Evolutionary conservation across 2,888 invertebrate species (phyloP).

Genomic region (Nomada lathburiana): DNA sequence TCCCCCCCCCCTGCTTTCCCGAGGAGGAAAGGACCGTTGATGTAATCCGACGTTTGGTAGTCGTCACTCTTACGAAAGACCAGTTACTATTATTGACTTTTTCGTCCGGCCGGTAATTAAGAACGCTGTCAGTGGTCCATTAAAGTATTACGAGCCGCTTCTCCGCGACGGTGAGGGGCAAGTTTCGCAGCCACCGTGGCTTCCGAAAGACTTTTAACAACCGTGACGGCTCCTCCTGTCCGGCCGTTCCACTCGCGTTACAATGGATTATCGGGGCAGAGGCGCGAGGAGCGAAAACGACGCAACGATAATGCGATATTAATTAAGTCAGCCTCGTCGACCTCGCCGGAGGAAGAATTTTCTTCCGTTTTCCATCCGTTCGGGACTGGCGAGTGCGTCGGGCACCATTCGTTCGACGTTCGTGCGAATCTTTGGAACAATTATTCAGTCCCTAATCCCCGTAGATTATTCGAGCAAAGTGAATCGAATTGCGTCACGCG

Average conservation of each 20-base stretch:
- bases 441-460: slow-evolving; percentile 1
- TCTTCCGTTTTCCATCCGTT: neutral
- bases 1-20: too few species aligned
- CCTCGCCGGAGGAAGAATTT: neutral
- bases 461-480: slow-evolving; percentile 37
- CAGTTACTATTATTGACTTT: slow-evolving; percentile 48
- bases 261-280: slow-evolving; percentile 25
- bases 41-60: neutral
- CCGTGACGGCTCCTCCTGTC: slow-evolving; percentile 9
- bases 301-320: neutral
- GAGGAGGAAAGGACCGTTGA: neutral
- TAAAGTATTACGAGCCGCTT: slow-evolving; percentile 60
- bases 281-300: neutral
- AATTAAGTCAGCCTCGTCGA: neutral
- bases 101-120: slow-evolving; percentile 45
- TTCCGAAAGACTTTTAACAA: slow-evolving; percentile 47
- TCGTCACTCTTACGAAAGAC: slow-evolving; percentile 5
- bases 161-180: slow-evolving; percentile 47
- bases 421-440: neutral
- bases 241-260: slow-evolving; percentile 9
- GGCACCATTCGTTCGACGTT: neutral
- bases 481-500: slow-evolving; percentile 30
- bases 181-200: slow-evolving; percentile 47
- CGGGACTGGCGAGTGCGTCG: neutral
- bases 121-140: slow-evolving; percentile 57